Evolutionary conservation across 2,797 vertebrate species (phyloP), one percentile per base, ranked within the genome.

Genomic region (Gymnocypris eckloni): DNA sequence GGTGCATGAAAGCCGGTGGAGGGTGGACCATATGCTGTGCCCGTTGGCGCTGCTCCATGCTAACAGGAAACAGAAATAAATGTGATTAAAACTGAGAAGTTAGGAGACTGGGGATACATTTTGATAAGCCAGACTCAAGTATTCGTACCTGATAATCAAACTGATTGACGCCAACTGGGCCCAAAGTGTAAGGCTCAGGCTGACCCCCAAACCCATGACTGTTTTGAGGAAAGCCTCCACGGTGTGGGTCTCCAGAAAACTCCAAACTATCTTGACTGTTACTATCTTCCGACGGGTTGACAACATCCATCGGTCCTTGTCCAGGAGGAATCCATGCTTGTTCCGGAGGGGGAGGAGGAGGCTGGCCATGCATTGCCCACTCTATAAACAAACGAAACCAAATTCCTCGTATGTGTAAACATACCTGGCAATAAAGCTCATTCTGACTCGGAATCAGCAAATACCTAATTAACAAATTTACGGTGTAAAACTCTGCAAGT

Each of bases 71-170:
- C 90, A 91, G 70, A 82, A 59, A 95, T 91, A 95, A 90, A 91
- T 91, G 66, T 91, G 75, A 92, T 5, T 33, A 50, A 43, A 33
- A 13, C 69, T 67, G 64, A 25, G 1, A 72, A 64, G 16, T 41
- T 43, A 28, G 16, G 10, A 54, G 10, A 48, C n/a, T 52, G n/a
- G 5, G n/a, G 50, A 37, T 67, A 48, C 33, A 25, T 37, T 80
- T 22, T 80, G 3, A 66, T 80, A 48, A 70, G 4, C 33, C 45
- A 81, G 45, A 81, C 12, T 13, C 10, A 52, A 54, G 20, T 95
- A 95, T 95, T 95, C 95, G 95, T 96, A 99, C 98, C 97, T 99
- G 98, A 96, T 99, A 99, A 96, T 99, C 98, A 97, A 98, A 99
- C 96, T 99, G 98, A 96, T 98, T 99, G 92, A 96, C 95, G 87